Evolutionary conservation across 1,140 invertebrate species (phyloP), one percentile per base, ranked within the genome.

Genomic region (Aphidius gifuensis): DNA sequence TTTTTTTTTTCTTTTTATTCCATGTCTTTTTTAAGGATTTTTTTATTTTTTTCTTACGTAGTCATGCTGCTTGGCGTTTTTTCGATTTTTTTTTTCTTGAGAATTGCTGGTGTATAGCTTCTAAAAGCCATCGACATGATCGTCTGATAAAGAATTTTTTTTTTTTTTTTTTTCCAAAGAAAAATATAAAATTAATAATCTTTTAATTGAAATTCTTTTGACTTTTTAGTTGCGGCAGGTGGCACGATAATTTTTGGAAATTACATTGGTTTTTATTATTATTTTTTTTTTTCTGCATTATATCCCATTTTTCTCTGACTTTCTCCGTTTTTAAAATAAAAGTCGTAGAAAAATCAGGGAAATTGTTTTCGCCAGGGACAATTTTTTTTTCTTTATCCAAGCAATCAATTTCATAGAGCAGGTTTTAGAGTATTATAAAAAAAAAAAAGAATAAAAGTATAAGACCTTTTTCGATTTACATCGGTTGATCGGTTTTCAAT

Each of bases 401-500:
- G 61, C 43, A 56, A 62, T 62, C 47, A 55, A 62, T 62, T 62
- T 51, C 46, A 23, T 5, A 5, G 40, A 62, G 50, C 47, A 62
- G 55, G 61, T 62, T 39, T 32, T 32, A 2, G 23, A 32, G 23
- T 32, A 32, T 32, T 32, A 40, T 47, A 23, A 6, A 44, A 50
- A 62, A 32, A 43, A 42, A 50, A 57, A 8, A 7, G 47, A 21
- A 47, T 9, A 48, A 61, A 47, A 23, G 54, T 58, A 38, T 56
- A 42, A 61, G 53, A 63, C 48, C 48, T 54, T 45, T 45, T 60
- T n/a, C 63, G 66, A 74, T 74, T 72, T 64, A 64, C 69, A 68
- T 69, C 68, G 69, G 49, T 72, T 61, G 63, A 61, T 1, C 63
- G 68, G 57, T 23, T 53, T 39, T 59, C 58, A 72, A 68, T 74